phyloP scores from a whole-genome alignment of 2,113 vertebrate species.

The Oophaga pumilio region DNA sequence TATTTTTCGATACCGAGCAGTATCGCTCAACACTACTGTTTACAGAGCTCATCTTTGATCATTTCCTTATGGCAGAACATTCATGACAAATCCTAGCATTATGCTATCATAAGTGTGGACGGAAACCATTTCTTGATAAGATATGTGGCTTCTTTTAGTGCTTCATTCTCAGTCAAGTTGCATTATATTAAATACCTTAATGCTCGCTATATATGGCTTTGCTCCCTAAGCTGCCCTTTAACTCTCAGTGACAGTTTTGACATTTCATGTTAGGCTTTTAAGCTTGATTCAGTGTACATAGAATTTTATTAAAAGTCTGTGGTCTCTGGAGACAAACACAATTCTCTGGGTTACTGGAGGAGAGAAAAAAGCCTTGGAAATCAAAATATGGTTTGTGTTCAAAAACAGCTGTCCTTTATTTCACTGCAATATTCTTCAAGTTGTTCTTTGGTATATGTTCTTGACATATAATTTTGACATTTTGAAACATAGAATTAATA shows the following conservation, averaged over 20 bases:
- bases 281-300: slow-evolving; percentile 14
- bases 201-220: neutral
- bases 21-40: too few species aligned
- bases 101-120: neutral
- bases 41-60: neutral
- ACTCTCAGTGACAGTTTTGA: slow-evolving; percentile 11
- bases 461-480: neutral
- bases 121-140: neutral
- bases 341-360: slow-evolving; percentile 11
- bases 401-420: slow-evolving; percentile 35
- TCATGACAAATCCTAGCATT: neutral
- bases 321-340: slow-evolving; percentile 16
- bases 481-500: neutral
- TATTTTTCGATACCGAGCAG: too few species aligned
- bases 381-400: slow-evolving; percentile 20
- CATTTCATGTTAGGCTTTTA: slow-evolving; percentile 41
- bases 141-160: neutral
- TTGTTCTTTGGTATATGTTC: slow-evolving; percentile 21
- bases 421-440: neutral
- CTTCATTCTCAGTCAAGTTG: neutral
- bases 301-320: slow-evolving; percentile 35
- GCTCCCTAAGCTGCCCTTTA: slow-evolving; percentile 5
- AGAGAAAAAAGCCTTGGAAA: slow-evolving; percentile 14
- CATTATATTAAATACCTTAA: neutral
- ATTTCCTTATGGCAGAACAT: neutral